Conservation (phyloP, 2,888 invertebrate species). For the Penaeus monodon region DNA sequence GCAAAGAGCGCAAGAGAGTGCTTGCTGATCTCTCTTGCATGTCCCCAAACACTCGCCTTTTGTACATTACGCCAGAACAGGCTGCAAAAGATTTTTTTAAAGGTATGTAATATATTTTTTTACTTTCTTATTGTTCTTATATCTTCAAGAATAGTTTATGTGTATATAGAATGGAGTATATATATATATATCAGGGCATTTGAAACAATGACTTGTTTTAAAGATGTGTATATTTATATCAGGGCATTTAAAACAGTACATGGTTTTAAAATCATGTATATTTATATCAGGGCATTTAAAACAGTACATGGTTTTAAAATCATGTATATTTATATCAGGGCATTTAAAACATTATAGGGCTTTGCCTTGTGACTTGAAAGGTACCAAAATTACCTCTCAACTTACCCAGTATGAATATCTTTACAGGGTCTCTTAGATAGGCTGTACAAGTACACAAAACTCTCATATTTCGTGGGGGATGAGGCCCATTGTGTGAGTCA, state of each 20-base stretch:
- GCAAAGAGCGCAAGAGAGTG: conserved; percentile 80
- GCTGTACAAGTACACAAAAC: conserved; percentile 80
- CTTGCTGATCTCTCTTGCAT: conserved; percentile 81
- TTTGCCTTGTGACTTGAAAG: too few relatives aligned
- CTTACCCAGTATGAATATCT: background rate
- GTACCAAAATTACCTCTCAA: background rate
- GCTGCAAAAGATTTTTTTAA: conserved; percentile 83
- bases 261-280: too few relatives aligned
- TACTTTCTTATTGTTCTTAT: background rate
- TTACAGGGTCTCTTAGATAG: conserved; percentile 76
- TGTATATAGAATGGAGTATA: background rate
- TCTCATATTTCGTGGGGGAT: conserved; percentile 93
- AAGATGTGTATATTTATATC: too few relatives aligned
- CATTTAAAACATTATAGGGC: background rate
- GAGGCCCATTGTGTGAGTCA: conserved; percentile 98
- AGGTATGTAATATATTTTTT: conserved; percentile 69
- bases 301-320: background rate
- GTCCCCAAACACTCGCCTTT: conserved; percentile 83
- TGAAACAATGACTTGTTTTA: background rate
- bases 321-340: too few relatives aligned
- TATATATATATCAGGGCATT: too few relatives aligned
- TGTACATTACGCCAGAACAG: conserved; percentile 98
- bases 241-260: too few relatives aligned
- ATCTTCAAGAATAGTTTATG: background rate
- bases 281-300: too few relatives aligned